A percentile compares a stretch with the other conserved stretches of the same genome.
These are phyloP conservation scores for Caranx melampygus DNA, from an alignment of 2,113 vertebrate species.

Conservation along the genomic window DNA sequence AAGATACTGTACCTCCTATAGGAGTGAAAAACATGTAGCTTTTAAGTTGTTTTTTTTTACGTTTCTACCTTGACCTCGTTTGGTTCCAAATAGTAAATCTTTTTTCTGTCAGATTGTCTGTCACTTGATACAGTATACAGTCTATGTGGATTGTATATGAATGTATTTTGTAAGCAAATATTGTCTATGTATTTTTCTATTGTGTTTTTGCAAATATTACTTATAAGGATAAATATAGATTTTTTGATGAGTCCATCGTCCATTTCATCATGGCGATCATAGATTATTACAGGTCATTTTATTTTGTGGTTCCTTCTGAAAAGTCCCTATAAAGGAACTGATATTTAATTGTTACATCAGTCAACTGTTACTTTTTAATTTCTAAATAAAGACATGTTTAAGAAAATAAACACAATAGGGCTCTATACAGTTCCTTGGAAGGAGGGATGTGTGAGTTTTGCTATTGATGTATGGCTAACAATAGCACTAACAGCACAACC, in stretches of 20 bases:
- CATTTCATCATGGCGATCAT: neutral
- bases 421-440: neutral
- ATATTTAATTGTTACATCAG: neutral
- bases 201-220: conserved; percentile 50
- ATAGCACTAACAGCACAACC: no score
- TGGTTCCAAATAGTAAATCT: conserved; percentile 24
- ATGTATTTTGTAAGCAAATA: conserved; percentile 72
- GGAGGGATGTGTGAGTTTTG: no score
- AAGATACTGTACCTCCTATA: conserved; percentile 36
- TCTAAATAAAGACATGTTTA: neutral
- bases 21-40: conserved; percentile 8
- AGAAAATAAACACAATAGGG: neutral
- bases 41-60: neutral
- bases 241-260: neutral
- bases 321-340: neutral
- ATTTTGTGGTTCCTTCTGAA: neutral
- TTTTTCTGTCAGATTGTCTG: conserved; percentile 32
- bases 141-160: conserved; percentile 62
- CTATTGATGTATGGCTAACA: no score
- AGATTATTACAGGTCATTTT: neutral
- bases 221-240: conserved; percentile 16
- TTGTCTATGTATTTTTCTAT: conserved; percentile 72
- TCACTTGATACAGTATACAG: conserved; percentile 34
- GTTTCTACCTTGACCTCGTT: conserved; percentile 40
- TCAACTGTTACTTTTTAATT: neutral